phyloP scores from a whole-genome alignment of 2,888 invertebrate species.

The Limnephilus lunatus region DNA sequence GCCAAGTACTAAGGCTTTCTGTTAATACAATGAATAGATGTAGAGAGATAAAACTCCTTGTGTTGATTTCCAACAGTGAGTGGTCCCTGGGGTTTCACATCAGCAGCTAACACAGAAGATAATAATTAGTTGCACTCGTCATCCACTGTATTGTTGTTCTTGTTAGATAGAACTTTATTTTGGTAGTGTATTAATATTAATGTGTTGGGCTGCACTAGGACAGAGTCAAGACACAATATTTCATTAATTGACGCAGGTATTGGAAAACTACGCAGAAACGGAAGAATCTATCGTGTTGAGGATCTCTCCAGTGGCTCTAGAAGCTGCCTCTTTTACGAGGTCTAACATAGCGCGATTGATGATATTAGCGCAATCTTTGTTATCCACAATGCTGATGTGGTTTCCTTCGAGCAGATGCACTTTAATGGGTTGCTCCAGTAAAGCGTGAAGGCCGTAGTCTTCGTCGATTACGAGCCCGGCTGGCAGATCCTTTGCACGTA shows the following conservation, averaged over 20 bases:
- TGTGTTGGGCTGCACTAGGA: background rate
- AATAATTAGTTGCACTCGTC: background rate
- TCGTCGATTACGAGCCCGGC: conserved; percentile 77
- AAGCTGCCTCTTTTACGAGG: conserved; percentile 54
- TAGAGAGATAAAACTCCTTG: background rate
- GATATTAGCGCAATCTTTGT: conserved; percentile 79
- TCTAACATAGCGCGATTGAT: conserved; percentile 75
- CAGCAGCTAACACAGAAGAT: background rate
- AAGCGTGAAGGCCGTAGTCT: conserved; percentile 81
- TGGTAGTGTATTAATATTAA: background rate
- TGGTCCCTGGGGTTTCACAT: background rate
- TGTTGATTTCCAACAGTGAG: background rate
- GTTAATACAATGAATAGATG: background rate
- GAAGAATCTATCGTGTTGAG: conserved; percentile 50
- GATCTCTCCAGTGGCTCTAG: conserved; percentile 57
- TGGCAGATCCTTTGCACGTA: conserved; percentile 80
- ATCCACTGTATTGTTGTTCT: background rate
- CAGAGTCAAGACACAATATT: background rate
- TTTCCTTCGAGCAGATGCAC: conserved; percentile 84
- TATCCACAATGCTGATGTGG: conserved; percentile 83
- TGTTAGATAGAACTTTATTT: background rate
- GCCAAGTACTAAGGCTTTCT: background rate
- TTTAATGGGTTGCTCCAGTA: conserved; percentile 78
- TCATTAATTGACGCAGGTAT: background rate
- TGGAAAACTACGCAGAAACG: background rate